phyloP scores from a whole-genome alignment of 2,797 vertebrate genomes.

The Acanthis flammea region DNA sequence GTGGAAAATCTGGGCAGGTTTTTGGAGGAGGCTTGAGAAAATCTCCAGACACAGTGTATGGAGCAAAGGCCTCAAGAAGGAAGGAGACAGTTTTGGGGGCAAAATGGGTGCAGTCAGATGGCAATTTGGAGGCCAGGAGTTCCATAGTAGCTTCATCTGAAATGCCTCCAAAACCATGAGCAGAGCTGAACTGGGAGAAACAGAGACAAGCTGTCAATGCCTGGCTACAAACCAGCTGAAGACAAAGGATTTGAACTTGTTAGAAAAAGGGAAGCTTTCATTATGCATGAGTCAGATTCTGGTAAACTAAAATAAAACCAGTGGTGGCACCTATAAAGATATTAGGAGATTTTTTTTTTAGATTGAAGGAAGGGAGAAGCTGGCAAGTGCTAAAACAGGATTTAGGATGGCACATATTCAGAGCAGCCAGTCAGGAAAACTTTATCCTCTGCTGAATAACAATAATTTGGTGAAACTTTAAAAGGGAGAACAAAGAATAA shows the following conservation, averaged over 20 bases:
- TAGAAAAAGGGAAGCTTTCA: neutral
- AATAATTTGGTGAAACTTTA: neutral
- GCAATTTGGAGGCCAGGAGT: neutral
- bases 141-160: neutral
- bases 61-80: neutral
- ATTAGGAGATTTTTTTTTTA: neutral
- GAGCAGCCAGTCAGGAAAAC: neutral
- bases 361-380: neutral
- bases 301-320: neutral
- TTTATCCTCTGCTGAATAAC: neutral
- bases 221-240: neutral
- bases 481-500: neutral
- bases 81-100: neutral
- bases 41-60: neutral
- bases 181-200: neutral
- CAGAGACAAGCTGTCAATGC: neutral
- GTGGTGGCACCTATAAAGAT: neutral
- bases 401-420: neutral
- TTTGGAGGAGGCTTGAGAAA: neutral
- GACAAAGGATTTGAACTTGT: neutral
- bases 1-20: neutral
- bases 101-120: neutral
- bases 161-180: neutral
- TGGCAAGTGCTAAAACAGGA: neutral
- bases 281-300: neutral